These are phyloP conservation scores for Gymnoscopelus braueri DNA, from an alignment of 2,797 vertebrate species.

Conservation along the genomic window DNA sequence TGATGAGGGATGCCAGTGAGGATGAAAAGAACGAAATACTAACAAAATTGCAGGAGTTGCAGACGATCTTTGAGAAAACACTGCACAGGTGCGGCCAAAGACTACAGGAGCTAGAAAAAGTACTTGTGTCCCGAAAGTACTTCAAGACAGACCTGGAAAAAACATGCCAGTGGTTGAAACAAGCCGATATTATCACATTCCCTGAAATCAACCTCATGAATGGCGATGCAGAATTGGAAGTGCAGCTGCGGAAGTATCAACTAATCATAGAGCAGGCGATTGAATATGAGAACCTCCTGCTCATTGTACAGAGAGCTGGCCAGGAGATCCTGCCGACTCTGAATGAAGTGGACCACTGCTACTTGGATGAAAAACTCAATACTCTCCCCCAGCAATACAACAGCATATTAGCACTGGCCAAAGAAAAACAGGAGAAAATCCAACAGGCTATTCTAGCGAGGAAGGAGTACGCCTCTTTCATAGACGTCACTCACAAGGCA, in stretches of 20 bases:
- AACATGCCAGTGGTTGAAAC: slow-evolving; percentile 94
- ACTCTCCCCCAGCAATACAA: slow-evolving; percentile 92
- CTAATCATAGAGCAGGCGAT: slow-evolving; percentile 92
- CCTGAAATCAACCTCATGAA: slow-evolving; percentile 95
- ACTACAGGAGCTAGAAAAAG: slow-evolving; percentile 93
- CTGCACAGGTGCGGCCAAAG: slow-evolving; percentile 90
- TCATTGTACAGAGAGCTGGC: slow-evolving; percentile 90
- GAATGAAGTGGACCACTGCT: slow-evolving; percentile 94
- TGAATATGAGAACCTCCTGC: slow-evolving; percentile 93
- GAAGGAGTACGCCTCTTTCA: slow-evolving; percentile 91
- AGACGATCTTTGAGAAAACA: slow-evolving; percentile 88
- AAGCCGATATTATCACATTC: slow-evolving; percentile 94
- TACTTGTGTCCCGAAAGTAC: slow-evolving; percentile 90
- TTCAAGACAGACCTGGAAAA: slow-evolving; percentile 97
- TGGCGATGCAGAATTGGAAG: slow-evolving; percentile 82
- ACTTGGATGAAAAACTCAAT: slow-evolving; percentile 92
- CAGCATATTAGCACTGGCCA: slow-evolving; percentile 86
- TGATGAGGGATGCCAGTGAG: slow-evolving; percentile 91
- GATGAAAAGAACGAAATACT: slow-evolving; percentile 91
- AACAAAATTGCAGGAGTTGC: slow-evolving; percentile 91
- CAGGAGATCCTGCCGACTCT: slow-evolving; percentile 92
- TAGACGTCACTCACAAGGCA: slow-evolving; percentile 89
- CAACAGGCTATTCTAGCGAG: slow-evolving; percentile 90
- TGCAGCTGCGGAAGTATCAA: slow-evolving; percentile 89
- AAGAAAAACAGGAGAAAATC: slow-evolving; percentile 91